phyloP scores from a whole-genome alignment of 2,797 vertebrate genomes.

The Apogon talboti region DNA sequence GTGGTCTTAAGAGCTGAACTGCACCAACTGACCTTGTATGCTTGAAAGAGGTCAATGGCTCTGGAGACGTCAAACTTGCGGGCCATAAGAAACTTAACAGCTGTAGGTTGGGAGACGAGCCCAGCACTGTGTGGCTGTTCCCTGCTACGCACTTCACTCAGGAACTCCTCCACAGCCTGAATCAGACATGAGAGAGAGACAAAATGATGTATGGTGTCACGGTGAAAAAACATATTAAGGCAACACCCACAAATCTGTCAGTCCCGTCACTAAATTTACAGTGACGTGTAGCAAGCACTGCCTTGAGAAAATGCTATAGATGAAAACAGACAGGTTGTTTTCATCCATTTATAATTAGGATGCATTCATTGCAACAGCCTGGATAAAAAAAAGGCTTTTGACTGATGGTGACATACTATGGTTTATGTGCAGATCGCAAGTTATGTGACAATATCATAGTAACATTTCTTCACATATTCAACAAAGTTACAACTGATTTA shows the following conservation, averaged over 20 bases:
- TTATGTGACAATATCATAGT: not conserved
- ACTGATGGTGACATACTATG: not conserved
- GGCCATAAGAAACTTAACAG: conserved; percentile 89
- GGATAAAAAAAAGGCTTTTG: not conserved
- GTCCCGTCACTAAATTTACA: conserved; percentile 7
- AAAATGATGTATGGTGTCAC: not conserved
- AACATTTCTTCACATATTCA: not conserved
- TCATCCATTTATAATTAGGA: not conserved
- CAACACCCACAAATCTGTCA: conserved; percentile 2
- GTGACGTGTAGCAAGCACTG: conserved; percentile 16
- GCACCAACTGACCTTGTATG: conserved; percentile 81
- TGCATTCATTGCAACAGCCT: not conserved
- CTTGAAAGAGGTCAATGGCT: conserved; percentile 88
- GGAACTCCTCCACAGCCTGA: conserved; percentile 88
- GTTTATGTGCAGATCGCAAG: not conserved
- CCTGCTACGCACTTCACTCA: conserved; percentile 82
- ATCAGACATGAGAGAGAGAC: conserved; percentile 1
- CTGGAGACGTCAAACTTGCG: conserved; percentile 88
- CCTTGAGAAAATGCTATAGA: conserved; percentile 14
- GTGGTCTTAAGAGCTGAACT: too few relatives aligned
- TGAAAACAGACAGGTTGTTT: conserved; percentile 35
- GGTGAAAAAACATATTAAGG: too few relatives aligned
- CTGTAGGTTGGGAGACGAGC: conserved; percentile 86
- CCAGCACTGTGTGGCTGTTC: conserved; percentile 86
- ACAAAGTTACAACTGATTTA: not conserved